Conservation (phyloP, 2,797 vertebrate species). For the Anabas testudineus region DNA sequence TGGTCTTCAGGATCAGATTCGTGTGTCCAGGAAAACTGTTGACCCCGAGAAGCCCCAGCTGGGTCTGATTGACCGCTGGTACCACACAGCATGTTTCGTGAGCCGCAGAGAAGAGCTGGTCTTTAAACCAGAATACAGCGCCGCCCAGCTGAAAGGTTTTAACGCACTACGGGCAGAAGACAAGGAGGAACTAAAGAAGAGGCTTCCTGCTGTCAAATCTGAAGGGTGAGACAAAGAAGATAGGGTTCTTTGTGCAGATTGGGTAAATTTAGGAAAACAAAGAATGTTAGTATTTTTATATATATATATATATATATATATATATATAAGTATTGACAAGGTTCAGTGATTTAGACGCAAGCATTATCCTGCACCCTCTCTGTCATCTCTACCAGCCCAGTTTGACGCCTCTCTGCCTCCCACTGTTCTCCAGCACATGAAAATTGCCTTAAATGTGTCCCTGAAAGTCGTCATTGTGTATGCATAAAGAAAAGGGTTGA, state of each 20-base stretch:
- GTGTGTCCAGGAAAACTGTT: slow-evolving; percentile 95
- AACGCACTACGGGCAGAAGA: slow-evolving; percentile 87
- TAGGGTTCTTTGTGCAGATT: neutral
- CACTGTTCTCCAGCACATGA: slow-evolving; percentile 71
- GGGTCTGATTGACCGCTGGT: slow-evolving; percentile 98
- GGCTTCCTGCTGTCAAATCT: slow-evolving; percentile 89
- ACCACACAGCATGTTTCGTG: slow-evolving; percentile 94
- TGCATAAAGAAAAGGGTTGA: slow-evolving; percentile 83
- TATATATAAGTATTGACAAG: neutral
- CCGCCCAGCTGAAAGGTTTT: slow-evolving; percentile 92
- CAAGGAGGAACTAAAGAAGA: slow-evolving; percentile 92
- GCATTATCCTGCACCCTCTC: neutral
- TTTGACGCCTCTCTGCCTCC: slow-evolving; percentile 42
- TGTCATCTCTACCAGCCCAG: neutral
- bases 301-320: no score
- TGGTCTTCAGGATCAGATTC: slow-evolving; percentile 89
- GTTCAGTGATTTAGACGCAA: neutral
- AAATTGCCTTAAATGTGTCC: slow-evolving; percentile 81
- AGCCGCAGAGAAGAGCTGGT: slow-evolving; percentile 88
- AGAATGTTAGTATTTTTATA: neutral
- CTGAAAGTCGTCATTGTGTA: slow-evolving; percentile 86
- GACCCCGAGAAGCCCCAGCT: slow-evolving; percentile 95
- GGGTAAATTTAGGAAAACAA: neutral
- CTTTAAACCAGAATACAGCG: slow-evolving; percentile 89
- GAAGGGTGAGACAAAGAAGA: slow-evolving; percentile 88